Evolutionary conservation across 2,888 invertebrate genomes (phyloP), one percentile per base, ranked within the genome.

Genomic region (Hylaea fasciaria): DNA sequence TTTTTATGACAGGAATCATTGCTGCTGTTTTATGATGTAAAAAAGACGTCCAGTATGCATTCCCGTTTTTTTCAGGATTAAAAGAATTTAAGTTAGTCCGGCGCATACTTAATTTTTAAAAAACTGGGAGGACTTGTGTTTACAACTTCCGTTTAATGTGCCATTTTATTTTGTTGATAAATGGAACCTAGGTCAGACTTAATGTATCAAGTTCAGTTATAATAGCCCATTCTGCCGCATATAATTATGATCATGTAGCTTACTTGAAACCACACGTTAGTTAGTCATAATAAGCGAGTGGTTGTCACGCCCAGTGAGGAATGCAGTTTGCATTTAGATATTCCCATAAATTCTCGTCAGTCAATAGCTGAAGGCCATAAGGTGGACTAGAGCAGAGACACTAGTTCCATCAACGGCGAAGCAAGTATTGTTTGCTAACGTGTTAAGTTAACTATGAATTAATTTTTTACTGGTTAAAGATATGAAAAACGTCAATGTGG

Each of bases 321-420:
- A 75, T 78, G 74, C 69, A 63, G 73, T 73, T 73, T 68, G 65
- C 66, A 66, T 67, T 65, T 62, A 61, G 66, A 59, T 64, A 55
- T 66, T 67, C 63, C 58, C 62, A 64, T 65, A 61, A 55, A 62
- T 63, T 66, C 51, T 50, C 39, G 52, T 48, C 32, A 51, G 43
- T 58, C 51, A n/a, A 65, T 62, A 57, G 46, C 37, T 44, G 57
- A 66, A 58, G 64, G 57, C 52, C 49, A 22, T 50, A 39, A 35
- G 46, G 41, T 57, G 48, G 12, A 57, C 45, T 54, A 28, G 45
- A 49, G 45, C 49, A 53, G 22, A 28, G 46, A 48, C 41, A 35
- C 35, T 53, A 37, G 41, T 46, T 50, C 29, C 57, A 62, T 53
- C 53, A 48, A 45, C 49, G 17, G 43, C 35, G 22, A 45, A 35